Evolutionary conservation across 2,888 invertebrate species (phyloP).

Genomic region (Lymantria monacha): DNA sequence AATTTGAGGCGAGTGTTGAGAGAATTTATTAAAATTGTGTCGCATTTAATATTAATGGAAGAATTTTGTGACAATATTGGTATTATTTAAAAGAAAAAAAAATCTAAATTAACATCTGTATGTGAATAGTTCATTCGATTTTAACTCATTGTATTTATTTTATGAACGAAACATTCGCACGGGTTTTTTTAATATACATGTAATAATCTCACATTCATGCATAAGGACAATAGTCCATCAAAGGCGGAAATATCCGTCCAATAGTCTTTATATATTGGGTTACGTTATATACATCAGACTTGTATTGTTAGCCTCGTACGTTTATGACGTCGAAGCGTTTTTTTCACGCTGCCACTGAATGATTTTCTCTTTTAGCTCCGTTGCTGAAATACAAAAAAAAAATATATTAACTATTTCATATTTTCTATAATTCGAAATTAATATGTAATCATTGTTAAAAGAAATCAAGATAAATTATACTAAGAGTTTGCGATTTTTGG

Average conservation of each 20-base stretch:
- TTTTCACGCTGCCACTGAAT: slow-evolving; percentile 93
- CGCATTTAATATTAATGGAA: slow-evolving; percentile 26
- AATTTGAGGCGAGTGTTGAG: slow-evolving; percentile 11
- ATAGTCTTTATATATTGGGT: slow-evolving; percentile 64
- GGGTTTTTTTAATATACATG: slow-evolving; percentile 39
- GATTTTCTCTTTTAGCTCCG: slow-evolving; percentile 93
- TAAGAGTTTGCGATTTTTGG: too few relatives aligned
- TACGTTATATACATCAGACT: slow-evolving; percentile 78
- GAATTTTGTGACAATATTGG: slow-evolving; percentile 25
- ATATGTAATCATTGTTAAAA: too few relatives aligned
- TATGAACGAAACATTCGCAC: slow-evolving; percentile 9
- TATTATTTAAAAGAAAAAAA: too few relatives aligned
- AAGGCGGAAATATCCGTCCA: slow-evolving; percentile 59
- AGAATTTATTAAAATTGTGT: slow-evolving; percentile 11
- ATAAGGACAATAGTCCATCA: slow-evolving; percentile 69
- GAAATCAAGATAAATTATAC: too few relatives aligned
- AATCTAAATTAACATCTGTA: slow-evolving; percentile 41
- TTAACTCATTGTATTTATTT: background rate
- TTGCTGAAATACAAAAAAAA: slow-evolving; percentile 76
- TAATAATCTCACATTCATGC: slow-evolving; percentile 74
- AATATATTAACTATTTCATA: too few relatives aligned
- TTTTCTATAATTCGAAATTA: too few relatives aligned
- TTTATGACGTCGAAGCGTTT: slow-evolving; percentile 73
- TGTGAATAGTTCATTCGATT: slow-evolving; percentile 1
- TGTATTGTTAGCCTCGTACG: slow-evolving; percentile 57